A percentile compares a stretch with the other conserved stretches of the same genome.
These are phyloP conservation scores for Mythimna loreyi DNA, from an alignment of 2,888 invertebrate genomes.

Conservation along the genomic window DNA sequence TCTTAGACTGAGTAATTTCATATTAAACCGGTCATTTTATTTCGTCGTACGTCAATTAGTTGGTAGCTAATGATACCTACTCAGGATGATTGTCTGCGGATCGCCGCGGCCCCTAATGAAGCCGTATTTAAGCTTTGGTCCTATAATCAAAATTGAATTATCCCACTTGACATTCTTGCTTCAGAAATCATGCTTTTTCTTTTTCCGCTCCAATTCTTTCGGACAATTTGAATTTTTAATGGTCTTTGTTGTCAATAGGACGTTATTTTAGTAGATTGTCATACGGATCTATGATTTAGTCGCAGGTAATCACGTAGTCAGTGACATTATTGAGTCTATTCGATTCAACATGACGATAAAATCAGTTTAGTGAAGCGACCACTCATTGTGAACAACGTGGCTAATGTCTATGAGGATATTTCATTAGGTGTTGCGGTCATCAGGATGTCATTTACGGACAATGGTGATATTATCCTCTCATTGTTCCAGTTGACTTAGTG, in stretches of 20 bases:
- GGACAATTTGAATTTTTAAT: conserved; percentile 86
- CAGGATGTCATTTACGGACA: conserved; percentile 10
- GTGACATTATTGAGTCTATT: conserved; percentile 29
- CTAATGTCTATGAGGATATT: conserved; percentile 1
- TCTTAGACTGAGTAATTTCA: conserved; percentile 85
- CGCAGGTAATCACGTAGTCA: conserved; percentile 39
- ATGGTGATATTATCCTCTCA: conserved; percentile 27
- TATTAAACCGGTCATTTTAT: conserved; percentile 87
- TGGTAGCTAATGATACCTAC: conserved; percentile 88
- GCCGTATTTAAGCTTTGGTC: conserved; percentile 88
- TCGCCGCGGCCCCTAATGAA: conserved; percentile 87
- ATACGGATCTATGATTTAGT: conserved; percentile 55
- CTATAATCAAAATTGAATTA: conserved; percentile 91
- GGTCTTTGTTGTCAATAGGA: conserved; percentile 66
- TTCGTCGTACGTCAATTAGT: conserved; percentile 83
- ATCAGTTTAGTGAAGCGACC: conserved; percentile 4
- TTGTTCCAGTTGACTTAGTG: conserved; percentile 29
- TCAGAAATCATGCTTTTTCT: conserved; percentile 84
- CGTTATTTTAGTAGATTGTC: conserved; percentile 46
- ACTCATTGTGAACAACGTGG: not conserved
- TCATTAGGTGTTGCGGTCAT: not conserved
- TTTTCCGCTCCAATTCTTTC: conserved; percentile 89
- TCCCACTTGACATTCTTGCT: conserved; percentile 88
- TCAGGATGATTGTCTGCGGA: conserved; percentile 88
- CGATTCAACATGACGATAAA: not conserved